These are phyloP conservation scores for Anthoscopus minutus DNA, from an alignment of 2,113 vertebrate genomes.

Conservation along the genomic window DNA sequence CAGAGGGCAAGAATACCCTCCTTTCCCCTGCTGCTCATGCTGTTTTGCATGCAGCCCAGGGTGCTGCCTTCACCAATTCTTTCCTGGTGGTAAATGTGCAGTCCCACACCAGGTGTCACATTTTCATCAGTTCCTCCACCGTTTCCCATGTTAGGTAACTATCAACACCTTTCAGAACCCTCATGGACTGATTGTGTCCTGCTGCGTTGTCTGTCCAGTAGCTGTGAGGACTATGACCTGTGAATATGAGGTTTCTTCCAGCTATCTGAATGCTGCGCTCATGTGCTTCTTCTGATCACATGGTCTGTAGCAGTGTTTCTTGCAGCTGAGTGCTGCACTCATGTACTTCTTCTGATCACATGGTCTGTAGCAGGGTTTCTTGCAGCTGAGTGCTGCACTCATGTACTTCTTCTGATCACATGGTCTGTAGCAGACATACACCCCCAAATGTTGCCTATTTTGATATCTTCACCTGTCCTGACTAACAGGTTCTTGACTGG, in stretches of 20 bases:
- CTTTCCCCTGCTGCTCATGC: rapidly evolving
- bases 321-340: no score
- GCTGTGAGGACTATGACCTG: background rate
- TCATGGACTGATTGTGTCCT: background rate
- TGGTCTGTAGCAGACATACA: background rate
- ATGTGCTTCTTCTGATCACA: no score
- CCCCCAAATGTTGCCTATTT: background rate
- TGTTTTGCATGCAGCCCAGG: background rate
- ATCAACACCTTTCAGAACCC: background rate
- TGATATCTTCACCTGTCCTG: background rate
- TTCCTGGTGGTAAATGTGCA: background rate
- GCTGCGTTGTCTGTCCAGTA: background rate
- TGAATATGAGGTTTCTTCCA: background rate
- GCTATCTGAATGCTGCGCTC: no score
- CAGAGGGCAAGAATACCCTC: background rate
- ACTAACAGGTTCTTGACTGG: background rate
- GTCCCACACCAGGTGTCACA: background rate
- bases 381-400: background rate
- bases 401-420: background rate
- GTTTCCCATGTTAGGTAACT: background rate
- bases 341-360: no score
- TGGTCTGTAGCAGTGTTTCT: no score
- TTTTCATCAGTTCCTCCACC: background rate
- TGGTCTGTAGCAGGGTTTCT: no score
- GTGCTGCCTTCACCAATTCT: background rate